Evolutionary conservation across 2,113 vertebrate species (phyloP).

Genomic region (Pomatorhinus ruficollis): DNA sequence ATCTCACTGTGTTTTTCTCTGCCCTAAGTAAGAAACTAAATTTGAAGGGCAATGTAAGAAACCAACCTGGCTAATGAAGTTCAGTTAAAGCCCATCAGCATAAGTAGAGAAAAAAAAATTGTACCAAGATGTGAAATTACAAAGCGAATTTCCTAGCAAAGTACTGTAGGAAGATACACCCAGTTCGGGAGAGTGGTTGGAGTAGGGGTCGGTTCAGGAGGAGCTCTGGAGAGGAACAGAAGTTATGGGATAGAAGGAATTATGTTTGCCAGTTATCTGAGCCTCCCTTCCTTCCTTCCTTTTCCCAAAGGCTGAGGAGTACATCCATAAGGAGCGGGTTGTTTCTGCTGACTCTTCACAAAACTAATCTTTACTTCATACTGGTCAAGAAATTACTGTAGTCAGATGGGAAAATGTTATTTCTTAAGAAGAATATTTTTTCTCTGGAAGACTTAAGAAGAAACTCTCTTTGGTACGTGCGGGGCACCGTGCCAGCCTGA

Average conservation of each 20-base stretch:
- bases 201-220: background rate
- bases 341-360: background rate
- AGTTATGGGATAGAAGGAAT: background rate
- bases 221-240: background rate
- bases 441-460: background rate
- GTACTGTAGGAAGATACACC: background rate
- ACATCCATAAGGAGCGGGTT: background rate
- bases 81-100: background rate
- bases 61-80: background rate
- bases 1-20: background rate
- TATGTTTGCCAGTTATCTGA: background rate
- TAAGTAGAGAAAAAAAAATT: background rate
- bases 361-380: background rate
- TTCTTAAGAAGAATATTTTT: background rate
- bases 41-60: background rate
- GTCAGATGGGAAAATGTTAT: background rate
- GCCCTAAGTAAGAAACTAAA: background rate
- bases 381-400: background rate
- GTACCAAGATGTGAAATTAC: background rate
- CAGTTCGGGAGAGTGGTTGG: background rate
- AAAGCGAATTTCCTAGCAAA: background rate
- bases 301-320: background rate
- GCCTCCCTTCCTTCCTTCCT: background rate
- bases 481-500: fast-evolving
- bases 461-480: background rate